These are phyloP conservation scores for Falco cherrug DNA, from an alignment of 2,797 vertebrate genomes.

Conservation along the genomic window DNA sequence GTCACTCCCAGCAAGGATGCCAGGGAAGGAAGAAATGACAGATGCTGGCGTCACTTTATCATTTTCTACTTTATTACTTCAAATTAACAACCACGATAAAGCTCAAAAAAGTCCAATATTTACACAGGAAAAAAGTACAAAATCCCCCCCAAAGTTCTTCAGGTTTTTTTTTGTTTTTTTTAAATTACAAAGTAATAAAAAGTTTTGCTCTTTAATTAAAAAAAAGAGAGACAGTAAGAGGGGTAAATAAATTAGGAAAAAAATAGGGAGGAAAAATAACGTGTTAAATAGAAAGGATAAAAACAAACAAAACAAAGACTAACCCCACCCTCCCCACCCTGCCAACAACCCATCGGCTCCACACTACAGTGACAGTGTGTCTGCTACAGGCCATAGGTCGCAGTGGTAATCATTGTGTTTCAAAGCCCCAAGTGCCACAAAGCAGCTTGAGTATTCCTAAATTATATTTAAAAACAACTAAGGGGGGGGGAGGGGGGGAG, in stretches of 20 bases:
- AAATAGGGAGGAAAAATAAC: constrained; percentile 73
- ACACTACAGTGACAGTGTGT: constrained; percentile 64
- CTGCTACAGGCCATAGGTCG: constrained; percentile 59
- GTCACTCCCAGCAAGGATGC: not conserved
- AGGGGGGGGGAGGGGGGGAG: not conserved
- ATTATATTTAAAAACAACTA: constrained; percentile 59
- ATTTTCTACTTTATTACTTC: constrained; percentile 89
- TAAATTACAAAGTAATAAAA: constrained; percentile 88
- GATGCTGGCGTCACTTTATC: constrained; percentile 73
- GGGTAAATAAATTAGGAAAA: constrained; percentile 86
- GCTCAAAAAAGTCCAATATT: constrained; percentile 88
- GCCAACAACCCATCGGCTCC: constrained; percentile 62
- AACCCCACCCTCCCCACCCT: constrained; percentile 42
- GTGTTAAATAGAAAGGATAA: constrained; percentile 76
- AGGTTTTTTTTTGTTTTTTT: constrained; percentile 82
- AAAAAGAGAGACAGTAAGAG: constrained; percentile 73
- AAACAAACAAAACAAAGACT: constrained; percentile 59
- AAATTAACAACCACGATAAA: constrained; percentile 88
- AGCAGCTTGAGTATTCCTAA: constrained; percentile 60
- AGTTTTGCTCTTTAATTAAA: constrained; percentile 84
- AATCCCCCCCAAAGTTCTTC: constrained; percentile 84
- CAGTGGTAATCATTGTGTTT: constrained; percentile 48
- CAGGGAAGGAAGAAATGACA: constrained; percentile 29
- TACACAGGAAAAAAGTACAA: constrained; percentile 89
- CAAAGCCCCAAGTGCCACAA: constrained; percentile 43